phyloP scores from a whole-genome alignment of 2,113 vertebrate species.

The Salvelinus fontinalis region DNA sequence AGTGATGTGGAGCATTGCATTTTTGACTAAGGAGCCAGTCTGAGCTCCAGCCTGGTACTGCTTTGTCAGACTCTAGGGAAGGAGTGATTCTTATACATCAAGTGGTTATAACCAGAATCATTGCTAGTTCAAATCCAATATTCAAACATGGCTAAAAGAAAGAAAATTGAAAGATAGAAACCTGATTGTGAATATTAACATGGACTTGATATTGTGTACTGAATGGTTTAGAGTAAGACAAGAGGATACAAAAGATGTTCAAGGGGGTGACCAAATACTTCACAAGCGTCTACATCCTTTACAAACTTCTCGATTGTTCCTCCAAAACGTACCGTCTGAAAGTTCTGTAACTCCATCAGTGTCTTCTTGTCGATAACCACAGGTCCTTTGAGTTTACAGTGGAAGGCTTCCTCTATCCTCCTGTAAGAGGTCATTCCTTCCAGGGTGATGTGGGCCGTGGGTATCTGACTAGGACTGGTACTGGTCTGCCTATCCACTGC shows the following conservation, averaged over 20 bases:
- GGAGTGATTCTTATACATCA: constrained; percentile 47
- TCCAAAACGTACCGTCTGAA: constrained; percentile 85
- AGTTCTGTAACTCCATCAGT: constrained; percentile 89
- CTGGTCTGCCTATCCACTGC: constrained; percentile 62
- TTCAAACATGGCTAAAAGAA: constrained; percentile 43
- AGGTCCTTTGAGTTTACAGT: constrained; percentile 86
- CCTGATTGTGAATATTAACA: constrained; percentile 2
- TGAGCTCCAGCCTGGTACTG: constrained; percentile 45
- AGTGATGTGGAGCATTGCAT: constrained; percentile 67
- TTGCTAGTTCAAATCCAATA: constrained; percentile 20
- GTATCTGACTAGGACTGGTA: constrained; percentile 71
- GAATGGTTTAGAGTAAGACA: constrained; percentile 5
- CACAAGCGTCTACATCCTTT: no score
- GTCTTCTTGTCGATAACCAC: constrained; percentile 88
- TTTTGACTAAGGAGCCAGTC: constrained; percentile 62
- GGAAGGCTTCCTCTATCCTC: constrained; percentile 86
- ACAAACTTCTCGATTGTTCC: constrained; percentile 53
- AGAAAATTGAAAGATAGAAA: constrained; percentile 49
- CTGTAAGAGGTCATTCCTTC: constrained; percentile 67
- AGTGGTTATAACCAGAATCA: constrained; percentile 45
- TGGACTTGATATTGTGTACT: background rate
- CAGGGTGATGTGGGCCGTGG: constrained; percentile 75
- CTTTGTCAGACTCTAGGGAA: constrained; percentile 46
- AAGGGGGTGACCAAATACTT: no score
- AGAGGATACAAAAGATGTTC: background rate